Evolutionary conservation across 2,113 vertebrate genomes (phyloP), one percentile per base, ranked within the genome.

Genomic region (Dendrocopos noguchii): DNA sequence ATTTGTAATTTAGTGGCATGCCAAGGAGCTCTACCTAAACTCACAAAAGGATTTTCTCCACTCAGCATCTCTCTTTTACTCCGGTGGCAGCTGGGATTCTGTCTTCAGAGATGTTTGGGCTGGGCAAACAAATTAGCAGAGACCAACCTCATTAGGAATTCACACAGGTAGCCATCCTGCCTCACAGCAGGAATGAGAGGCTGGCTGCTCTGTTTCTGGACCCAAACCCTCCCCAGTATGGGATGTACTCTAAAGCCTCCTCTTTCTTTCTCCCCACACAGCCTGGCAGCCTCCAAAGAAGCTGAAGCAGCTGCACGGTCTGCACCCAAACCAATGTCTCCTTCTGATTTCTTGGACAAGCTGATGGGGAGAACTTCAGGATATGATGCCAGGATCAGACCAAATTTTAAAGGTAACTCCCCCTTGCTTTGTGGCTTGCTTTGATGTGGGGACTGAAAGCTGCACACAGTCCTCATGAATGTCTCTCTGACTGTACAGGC

Each of bases 311-410:
- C 99, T 21, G 98, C 98, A 47, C 98, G 99, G 76, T 98, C 99
- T 82, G 98, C 98, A 17, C 97, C 98, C 87, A 98, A 99, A 60
- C 98, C 98, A 19, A 99, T 99, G 99, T 99, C 99, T 63, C 99
- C 99, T 66, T 99, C 99, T 0, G 99, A 99, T 96, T 99, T 99
- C 97, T 96, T 99, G 98, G 99, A 99, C 96, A 99, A 99, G 86
- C 93, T 99, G 90, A 99, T 99, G 99, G 99, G 99, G 53, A 97
- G 99, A 94, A 99, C 99, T 61, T 99, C 99, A 52, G 99, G 99
- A 89, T 99, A 99, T 1, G 99, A 99, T 76, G 99, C 99, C 96
- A 98, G 99, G 97, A 99, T 99, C 97, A 98, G 99, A 94, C 99
- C 99, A 63, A 99, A 99, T 96, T 99, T 99, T 90, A 99, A 99